Evolutionary conservation across 1,140 invertebrate species (phyloP).

Genomic region (Bursaphelenchus mucronatus): DNA sequence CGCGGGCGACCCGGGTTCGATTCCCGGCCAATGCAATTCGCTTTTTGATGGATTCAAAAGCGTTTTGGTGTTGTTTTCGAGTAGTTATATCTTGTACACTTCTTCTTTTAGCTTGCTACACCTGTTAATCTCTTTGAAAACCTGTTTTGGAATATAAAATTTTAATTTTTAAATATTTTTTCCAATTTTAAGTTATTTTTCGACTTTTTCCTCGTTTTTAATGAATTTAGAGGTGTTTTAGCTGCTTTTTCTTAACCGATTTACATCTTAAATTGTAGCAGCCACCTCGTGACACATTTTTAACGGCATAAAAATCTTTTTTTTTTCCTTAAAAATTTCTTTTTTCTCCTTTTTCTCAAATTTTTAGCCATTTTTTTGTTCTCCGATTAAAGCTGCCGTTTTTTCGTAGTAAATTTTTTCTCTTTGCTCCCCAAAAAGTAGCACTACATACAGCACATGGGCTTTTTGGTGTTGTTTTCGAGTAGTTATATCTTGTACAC

Average conservation of each 20-base stretch:
- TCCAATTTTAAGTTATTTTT: neutral
- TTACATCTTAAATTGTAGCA: neutral
- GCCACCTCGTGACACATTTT: too few relatives aligned
- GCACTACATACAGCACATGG: too few relatives aligned
- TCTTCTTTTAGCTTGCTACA: neutral
- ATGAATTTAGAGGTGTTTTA: neutral
- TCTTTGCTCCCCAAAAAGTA: too few relatives aligned
- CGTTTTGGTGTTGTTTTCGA: too few relatives aligned
- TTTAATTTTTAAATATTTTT: neutral
- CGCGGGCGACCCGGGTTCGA: slow-evolving; percentile 82
- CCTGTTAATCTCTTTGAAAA: neutral
- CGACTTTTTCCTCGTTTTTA: neutral
- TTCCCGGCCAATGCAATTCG: slow-evolving; percentile 67
- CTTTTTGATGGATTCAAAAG: too few relatives aligned
- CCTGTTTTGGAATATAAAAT: neutral
- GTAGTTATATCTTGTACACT: neutral
- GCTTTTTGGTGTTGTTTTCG: too few relatives aligned
- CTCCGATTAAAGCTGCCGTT: too few relatives aligned
- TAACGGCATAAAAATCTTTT: too few relatives aligned
- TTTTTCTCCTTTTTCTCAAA: too few relatives aligned
- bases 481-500: neutral
- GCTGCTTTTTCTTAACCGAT: neutral
- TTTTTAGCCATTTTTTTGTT: too few relatives aligned
- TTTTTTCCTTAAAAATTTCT: too few relatives aligned
- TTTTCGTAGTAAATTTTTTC: too few relatives aligned